These are phyloP conservation scores for Pheosia tremula DNA, from an alignment of 2,888 invertebrate genomes.

Conservation along the genomic window DNA sequence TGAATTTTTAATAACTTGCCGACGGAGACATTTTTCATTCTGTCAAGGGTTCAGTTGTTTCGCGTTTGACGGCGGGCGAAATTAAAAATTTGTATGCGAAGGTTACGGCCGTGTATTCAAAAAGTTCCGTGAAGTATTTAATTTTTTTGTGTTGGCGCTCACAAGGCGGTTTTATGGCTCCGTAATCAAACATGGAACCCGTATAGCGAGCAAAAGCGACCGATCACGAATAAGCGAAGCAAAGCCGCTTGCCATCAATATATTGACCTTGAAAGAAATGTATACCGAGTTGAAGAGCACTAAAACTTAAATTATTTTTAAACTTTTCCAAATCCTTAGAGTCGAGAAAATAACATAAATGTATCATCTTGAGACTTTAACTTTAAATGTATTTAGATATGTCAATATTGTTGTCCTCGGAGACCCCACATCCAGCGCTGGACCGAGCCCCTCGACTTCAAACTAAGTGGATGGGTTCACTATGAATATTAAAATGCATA, in stretches of 20 bases:
- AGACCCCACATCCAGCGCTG: not conserved
- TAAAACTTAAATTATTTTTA: too few relatives aligned
- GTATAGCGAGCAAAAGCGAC: too few relatives aligned
- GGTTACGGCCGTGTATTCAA: not conserved
- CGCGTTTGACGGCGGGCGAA: constrained; percentile 7
- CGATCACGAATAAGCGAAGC: too few relatives aligned
- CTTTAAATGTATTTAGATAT: not conserved
- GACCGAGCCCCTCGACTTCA: not conserved
- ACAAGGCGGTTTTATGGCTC: not conserved
- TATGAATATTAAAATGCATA: not conserved
- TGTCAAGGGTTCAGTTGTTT: constrained; percentile 22
- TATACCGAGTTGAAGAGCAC: too few relatives aligned
- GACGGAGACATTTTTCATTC: constrained; percentile 33
- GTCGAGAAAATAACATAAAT: constrained; percentile 7
- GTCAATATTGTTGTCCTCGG: not conserved
- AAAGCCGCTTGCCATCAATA: too few relatives aligned
- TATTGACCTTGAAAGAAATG: too few relatives aligned
- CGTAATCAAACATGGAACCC: too few relatives aligned
- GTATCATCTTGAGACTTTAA: constrained; percentile 6
- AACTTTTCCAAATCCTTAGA: not conserved
- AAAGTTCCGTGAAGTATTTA: constrained; percentile 2
- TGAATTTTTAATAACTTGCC: constrained; percentile 48
- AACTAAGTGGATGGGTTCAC: not conserved
- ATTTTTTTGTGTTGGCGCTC: not conserved
- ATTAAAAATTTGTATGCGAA: constrained; percentile 4